phyloP scores from a whole-genome alignment of 2,888 invertebrate species.

The Dascillus cervinus region DNA sequence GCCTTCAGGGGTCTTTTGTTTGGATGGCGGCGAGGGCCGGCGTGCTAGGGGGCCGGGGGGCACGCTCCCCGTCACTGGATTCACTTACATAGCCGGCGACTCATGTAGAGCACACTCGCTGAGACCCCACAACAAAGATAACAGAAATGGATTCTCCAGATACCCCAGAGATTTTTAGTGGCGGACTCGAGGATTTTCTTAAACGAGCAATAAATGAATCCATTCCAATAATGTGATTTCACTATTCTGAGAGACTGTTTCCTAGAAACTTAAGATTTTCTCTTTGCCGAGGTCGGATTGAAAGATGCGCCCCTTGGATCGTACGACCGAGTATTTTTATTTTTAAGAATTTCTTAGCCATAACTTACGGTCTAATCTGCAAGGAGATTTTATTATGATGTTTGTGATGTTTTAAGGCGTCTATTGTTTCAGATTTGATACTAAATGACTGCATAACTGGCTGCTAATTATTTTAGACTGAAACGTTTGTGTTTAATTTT shows the following conservation, averaged over 20 bases:
- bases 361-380: too few relatives aligned
- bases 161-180: slow-evolving; percentile 35
- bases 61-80: slow-evolving; percentile 64
- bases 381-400: too few relatives aligned
- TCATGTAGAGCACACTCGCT: slow-evolving; percentile 49
- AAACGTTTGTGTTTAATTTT: too few relatives aligned
- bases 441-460: too few relatives aligned
- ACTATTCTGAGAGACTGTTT: slow-evolving; percentile 36
- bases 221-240: slow-evolving; percentile 44
- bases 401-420: too few relatives aligned
- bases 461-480: too few relatives aligned
- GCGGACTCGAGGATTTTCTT: slow-evolving; percentile 20
- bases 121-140: slow-evolving; percentile 32
- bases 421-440: too few relatives aligned
- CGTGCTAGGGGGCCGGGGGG: slow-evolving; percentile 46
- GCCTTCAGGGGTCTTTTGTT: slow-evolving; percentile 66
- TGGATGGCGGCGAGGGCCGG: slow-evolving; percentile 45
- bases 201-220: slow-evolving; percentile 34
- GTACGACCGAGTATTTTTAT: slow-evolving; percentile 2
- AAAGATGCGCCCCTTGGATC: not conserved
- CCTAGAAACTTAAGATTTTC: slow-evolving; percentile 34
- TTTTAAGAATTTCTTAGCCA: too few relatives aligned
- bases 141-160: slow-evolving; percentile 37
- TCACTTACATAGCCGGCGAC: slow-evolving; percentile 68
- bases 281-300: slow-evolving; percentile 12